Evolutionary conservation across 2,113 vertebrate genomes (phyloP).

Genomic region (Onychorhynchus coronatus): DNA sequence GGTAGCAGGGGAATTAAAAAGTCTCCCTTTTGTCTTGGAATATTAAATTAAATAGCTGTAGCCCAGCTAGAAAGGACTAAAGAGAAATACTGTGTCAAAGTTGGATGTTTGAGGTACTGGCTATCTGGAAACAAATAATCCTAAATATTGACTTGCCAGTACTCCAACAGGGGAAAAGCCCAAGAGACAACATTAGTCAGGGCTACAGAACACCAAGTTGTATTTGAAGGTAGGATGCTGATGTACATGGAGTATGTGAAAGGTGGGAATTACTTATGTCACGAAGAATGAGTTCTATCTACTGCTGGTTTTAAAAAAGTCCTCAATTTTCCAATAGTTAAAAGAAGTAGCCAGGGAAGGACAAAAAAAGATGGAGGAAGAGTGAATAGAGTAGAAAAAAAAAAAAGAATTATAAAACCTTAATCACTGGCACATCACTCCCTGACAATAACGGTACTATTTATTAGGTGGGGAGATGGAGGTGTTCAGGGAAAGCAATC

Average conservation of each 20-base stretch:
- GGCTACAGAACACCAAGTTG: background rate
- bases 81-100: background rate
- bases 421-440: background rate
- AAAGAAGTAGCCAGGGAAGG: background rate
- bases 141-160: background rate
- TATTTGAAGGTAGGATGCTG: background rate
- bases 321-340: background rate
- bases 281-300: background rate
- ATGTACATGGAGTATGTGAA: background rate
- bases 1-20: background rate
- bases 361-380: background rate
- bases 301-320: background rate
- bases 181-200: background rate
- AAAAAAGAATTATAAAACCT: background rate
- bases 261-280: background rate
- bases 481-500: background rate
- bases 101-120: background rate
- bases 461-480: background rate
- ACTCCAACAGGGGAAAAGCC: background rate
- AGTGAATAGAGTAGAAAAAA: background rate
- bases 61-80: background rate
- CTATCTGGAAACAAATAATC: background rate
- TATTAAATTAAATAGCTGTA: background rate
- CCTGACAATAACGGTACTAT: background rate
- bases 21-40: background rate